These are phyloP conservation scores for Patagioenas fasciata DNA, from an alignment of 2,113 vertebrate species.

Conservation along the genomic window DNA sequence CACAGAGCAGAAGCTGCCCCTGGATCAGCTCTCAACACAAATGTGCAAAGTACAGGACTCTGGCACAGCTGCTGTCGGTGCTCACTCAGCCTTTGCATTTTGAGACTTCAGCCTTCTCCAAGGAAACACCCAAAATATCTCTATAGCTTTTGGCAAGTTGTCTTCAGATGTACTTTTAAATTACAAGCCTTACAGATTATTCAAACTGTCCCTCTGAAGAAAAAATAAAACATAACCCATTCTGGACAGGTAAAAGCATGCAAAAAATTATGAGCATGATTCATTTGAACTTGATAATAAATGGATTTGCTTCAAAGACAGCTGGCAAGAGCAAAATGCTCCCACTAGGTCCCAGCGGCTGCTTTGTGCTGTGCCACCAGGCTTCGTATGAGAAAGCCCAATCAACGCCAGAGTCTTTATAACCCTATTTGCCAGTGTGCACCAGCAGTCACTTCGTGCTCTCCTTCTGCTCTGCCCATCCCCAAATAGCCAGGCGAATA, in stretches of 20 bases:
- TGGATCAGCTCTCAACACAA: neutral
- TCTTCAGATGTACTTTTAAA: neutral
- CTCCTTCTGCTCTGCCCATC: neutral
- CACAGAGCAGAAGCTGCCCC: neutral
- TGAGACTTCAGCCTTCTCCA: neutral
- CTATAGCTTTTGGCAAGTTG: neutral
- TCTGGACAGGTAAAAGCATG: neutral
- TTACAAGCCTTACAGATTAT: neutral
- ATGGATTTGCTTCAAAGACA: neutral
- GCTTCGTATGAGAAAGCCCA: neutral
- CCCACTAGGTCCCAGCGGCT: neutral
- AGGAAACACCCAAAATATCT: neutral
- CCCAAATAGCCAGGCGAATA: neutral
- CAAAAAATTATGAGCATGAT: neutral
- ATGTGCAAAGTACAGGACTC: neutral
- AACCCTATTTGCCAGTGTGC: conserved; percentile 3
- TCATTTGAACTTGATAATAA: neutral
- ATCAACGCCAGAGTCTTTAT: neutral
- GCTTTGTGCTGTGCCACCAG: neutral
- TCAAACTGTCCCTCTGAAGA: neutral
- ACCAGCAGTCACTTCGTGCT: neutral
- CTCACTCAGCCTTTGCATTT: neutral
- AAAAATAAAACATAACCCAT: neutral
- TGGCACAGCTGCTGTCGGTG: neutral
- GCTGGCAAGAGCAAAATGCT: neutral